phyloP scores from a whole-genome alignment of 2,888 invertebrate species.

The Papilio elwesi region DNA sequence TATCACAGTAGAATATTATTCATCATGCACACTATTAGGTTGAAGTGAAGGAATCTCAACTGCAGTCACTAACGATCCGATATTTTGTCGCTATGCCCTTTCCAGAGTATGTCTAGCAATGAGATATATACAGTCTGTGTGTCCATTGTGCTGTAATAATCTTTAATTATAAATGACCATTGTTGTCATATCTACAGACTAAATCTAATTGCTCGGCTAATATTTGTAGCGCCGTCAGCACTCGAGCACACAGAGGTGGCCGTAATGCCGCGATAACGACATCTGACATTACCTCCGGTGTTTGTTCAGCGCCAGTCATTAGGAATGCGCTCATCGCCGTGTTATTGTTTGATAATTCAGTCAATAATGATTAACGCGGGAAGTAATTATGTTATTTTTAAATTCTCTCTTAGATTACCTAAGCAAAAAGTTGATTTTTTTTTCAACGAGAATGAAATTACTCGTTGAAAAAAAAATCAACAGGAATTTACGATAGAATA shows the following conservation, averaged over 20 bases:
- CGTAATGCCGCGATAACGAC: slow-evolving; percentile 3
- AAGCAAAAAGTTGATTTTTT: background rate
- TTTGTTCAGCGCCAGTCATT: slow-evolving; percentile 46
- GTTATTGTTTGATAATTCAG: background rate
- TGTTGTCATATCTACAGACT: slow-evolving; percentile 10
- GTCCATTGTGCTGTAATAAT: too few relatives aligned
- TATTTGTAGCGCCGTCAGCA: background rate
- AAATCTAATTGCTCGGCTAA: background rate
- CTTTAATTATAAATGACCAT: background rate
- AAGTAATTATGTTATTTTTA: slow-evolving; percentile 33
- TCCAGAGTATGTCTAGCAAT: too few relatives aligned
- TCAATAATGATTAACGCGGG: slow-evolving; percentile 2
- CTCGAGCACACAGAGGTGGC: slow-evolving; percentile 19
- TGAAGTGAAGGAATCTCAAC: too few relatives aligned
- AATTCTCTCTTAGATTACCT: background rate
- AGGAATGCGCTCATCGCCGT: slow-evolving; percentile 31
- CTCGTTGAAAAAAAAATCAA: too few relatives aligned
- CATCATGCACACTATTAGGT: too few relatives aligned
- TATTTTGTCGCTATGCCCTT: too few relatives aligned
- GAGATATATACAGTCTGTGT: too few relatives aligned
- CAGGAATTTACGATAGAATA: too few relatives aligned
- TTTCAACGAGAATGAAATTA: background rate
- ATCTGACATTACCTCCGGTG: slow-evolving; percentile 18
- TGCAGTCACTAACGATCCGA: too few relatives aligned
- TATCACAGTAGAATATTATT: too few relatives aligned